These are phyloP conservation scores for Megaceryle maxima DNA, from an alignment of 2,113 vertebrate genomes.

Conservation along the genomic window DNA sequence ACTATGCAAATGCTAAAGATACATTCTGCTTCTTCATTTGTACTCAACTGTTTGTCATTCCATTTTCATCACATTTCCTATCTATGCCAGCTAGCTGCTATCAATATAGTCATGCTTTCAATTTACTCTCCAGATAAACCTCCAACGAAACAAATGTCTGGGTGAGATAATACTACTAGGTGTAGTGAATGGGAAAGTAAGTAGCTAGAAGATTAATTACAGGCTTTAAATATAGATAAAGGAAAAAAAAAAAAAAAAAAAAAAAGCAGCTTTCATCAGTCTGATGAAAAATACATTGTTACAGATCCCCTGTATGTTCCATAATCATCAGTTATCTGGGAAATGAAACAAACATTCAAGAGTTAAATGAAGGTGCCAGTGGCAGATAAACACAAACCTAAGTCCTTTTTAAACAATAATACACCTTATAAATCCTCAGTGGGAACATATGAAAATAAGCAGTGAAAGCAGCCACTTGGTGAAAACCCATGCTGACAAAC, in stretches of 20 bases:
- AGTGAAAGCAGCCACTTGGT: neutral
- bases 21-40: neutral
- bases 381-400: neutral
- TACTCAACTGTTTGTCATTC: neutral
- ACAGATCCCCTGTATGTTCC: neutral
- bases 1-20: neutral
- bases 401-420: neutral
- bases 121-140: neutral
- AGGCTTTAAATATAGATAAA: neutral
- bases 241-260: neutral
- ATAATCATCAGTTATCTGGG: neutral
- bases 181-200: neutral
- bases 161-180: neutral
- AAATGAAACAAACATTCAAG: neutral
- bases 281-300: neutral
- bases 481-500: neutral
- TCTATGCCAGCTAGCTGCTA: neutral
- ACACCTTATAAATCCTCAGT: neutral
- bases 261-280: neutral
- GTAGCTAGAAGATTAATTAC: slow-evolving; percentile 7
- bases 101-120: neutral
- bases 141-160: neutral
- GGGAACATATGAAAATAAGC: neutral
- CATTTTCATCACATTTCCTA: neutral
- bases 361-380: neutral